Conservation (phyloP, 53 echinoderm and acorn worm species). For the Holothuria leucospilota region DNA sequence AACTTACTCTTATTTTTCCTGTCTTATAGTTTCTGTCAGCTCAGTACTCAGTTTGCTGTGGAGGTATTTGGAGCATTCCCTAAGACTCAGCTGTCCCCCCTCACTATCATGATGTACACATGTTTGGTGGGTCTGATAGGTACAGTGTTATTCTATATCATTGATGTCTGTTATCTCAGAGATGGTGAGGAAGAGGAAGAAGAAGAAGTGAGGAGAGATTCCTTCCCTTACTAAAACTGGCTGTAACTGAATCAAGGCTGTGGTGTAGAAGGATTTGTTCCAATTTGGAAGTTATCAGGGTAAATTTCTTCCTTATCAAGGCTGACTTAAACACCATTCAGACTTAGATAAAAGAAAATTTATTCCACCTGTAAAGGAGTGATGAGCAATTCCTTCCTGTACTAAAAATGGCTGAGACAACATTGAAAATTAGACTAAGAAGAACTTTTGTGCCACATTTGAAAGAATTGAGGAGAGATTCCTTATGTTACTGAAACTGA, state of each 20-base stretch:
- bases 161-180: slow-evolving; percentile 49
- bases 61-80: slow-evolving; percentile 89
- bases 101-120: slow-evolving; percentile 82
- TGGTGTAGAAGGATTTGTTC: too few relatives aligned
- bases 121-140: slow-evolving; percentile 73
- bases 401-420: too few relatives aligned
- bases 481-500: background rate
- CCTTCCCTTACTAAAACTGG: slow-evolving; percentile 10
- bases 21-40: slow-evolving; percentile 76
- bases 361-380: too few relatives aligned
- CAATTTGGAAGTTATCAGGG: too few relatives aligned
- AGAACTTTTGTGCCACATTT: too few relatives aligned
- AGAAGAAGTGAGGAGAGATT: slow-evolving; percentile 15
- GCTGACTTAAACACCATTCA: too few relatives aligned
- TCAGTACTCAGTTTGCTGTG: slow-evolving; percentile 88
- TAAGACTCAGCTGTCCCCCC: slow-evolving; percentile 56
- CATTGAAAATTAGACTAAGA: too few relatives aligned
- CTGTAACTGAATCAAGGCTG: background rate
- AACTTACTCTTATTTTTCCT: background rate
- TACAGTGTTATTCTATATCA: slow-evolving; percentile 46
- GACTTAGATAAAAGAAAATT: too few relatives aligned
- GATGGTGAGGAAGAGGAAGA: slow-evolving; percentile 55
- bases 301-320: too few relatives aligned
- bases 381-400: too few relatives aligned
- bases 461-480: slow-evolving; percentile 5